A percentile compares a stretch with the other conserved stretches of the same genome.
Conservation (phyloP, 2,888 invertebrate genomes). For the Diogma glabrata region DNA sequence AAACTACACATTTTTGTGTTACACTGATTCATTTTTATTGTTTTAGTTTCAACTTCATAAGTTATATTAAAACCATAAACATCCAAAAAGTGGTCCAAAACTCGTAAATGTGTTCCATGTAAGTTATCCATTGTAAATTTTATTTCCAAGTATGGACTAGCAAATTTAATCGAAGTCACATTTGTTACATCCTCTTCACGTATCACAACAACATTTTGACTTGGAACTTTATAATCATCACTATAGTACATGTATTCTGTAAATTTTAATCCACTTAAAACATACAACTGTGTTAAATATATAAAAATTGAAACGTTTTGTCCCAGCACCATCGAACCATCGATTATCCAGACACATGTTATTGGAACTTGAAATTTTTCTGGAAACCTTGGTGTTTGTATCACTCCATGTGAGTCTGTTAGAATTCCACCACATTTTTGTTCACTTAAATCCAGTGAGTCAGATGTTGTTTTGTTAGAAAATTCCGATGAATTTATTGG, state of each 20-base stretch:
- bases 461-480: no score
- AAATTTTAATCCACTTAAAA: conserved; percentile 63
- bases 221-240: conserved; percentile 53
- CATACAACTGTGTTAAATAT: conserved; percentile 80
- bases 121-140: conserved; percentile 58
- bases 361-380: conserved; percentile 69
- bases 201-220: conserved; percentile 52
- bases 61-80: conserved; percentile 90
- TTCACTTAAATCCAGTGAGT: no score
- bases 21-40: conserved; percentile 50
- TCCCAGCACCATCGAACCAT: conserved; percentile 47
- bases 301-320: conserved; percentile 63
- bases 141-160: conserved; percentile 65
- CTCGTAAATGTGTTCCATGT: conserved; percentile 74
- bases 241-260: conserved; percentile 68
- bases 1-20: conserved; percentile 72
- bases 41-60: conserved; percentile 58
- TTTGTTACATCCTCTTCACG: conserved; percentile 64
- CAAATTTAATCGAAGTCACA: conserved; percentile 47
- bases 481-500: no score
- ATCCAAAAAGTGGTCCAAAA: conserved; percentile 65
- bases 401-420: conserved; percentile 52
- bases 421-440: conserved; percentile 53
- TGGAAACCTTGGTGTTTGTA: conserved; percentile 79
- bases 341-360: conserved; percentile 78